phyloP scores from a whole-genome alignment of 2,888 invertebrate genomes.

The Monopis laevigella region DNA sequence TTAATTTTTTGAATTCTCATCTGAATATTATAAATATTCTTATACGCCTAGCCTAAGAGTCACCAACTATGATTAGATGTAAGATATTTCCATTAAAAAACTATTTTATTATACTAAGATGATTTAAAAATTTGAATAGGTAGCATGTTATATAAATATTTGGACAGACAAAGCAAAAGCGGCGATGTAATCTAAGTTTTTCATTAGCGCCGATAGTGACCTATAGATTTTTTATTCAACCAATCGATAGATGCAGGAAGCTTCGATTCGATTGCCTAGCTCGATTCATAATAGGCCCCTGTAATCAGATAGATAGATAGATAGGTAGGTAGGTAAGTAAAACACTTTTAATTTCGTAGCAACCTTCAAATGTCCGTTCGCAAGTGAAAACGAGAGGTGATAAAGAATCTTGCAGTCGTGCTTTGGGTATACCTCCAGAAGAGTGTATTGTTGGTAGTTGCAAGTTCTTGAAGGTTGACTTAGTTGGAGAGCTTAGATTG shows the following conservation, averaged over 20 bases:
- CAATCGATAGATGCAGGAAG: conserved; percentile 31
- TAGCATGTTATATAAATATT: conserved; percentile 9
- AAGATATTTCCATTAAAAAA: too few species aligned
- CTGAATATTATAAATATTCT: too few species aligned
- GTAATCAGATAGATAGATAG: neutral
- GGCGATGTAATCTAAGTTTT: conserved; percentile 8
- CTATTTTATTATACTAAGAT: too few species aligned
- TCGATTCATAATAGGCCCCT: conserved; percentile 43
- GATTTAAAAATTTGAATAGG: too few species aligned
- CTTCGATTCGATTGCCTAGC: conserved; percentile 32
- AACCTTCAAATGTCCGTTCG: conserved; percentile 59
- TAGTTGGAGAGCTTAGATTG: too few species aligned
- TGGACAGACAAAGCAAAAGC: conserved; percentile 4
- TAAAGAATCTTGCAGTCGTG: conserved; percentile 38
- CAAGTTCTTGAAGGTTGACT: conserved; percentile 6
- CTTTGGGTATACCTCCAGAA: conserved; percentile 2
- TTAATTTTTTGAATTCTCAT: too few species aligned
- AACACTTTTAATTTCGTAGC: conserved; percentile 60
- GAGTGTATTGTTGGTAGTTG: neutral
- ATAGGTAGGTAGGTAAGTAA: conserved; percentile 16
- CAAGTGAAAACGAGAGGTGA: conserved; percentile 59
- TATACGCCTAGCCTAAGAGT: too few species aligned
- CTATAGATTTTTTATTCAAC: conserved; percentile 10
- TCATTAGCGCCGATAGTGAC: conserved; percentile 11
- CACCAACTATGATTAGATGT: too few species aligned